A percentile compares a stretch with the other conserved stretches of the same genome.
Conservation (phyloP, 92 coral and sea anemone species). For the Paragorgia papillata region DNA sequence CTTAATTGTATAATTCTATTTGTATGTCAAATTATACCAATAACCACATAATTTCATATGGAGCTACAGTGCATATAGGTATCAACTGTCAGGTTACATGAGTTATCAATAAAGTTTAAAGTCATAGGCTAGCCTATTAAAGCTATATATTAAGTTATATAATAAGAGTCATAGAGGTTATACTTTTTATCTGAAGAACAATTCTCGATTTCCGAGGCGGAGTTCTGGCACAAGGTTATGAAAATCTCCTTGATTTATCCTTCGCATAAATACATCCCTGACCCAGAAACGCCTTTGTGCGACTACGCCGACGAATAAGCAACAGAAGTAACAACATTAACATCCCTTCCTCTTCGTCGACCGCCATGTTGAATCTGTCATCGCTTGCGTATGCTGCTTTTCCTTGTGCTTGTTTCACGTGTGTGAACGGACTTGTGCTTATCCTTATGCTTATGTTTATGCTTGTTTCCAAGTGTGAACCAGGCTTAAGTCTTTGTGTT, state of each 20-base stretch:
- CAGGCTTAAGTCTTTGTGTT: too few species aligned
- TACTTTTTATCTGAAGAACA: conserved; percentile 53
- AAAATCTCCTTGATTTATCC: conserved; percentile 16
- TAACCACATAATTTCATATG: background rate
- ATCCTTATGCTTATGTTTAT: too few species aligned
- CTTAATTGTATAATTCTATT: background rate
- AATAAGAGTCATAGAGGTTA: background rate
- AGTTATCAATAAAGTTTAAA: background rate
- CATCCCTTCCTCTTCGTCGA: conserved; percentile 1
- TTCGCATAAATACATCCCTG: conserved; percentile 5
- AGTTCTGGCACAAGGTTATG: conserved; percentile 60
- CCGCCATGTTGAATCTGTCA: conserved; percentile 11
- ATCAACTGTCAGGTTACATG: background rate
- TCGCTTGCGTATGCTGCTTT: too few species aligned
- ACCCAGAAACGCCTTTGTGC: background rate
- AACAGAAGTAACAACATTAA: background rate
- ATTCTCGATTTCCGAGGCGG: conserved; percentile 57
- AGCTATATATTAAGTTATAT: background rate
- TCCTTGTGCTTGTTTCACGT: too few species aligned
- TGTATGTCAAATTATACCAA: background rate
- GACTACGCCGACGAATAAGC: conserved; percentile 3
- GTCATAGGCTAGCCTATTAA: background rate
- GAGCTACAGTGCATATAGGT: background rate
- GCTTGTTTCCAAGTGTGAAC: too few species aligned
- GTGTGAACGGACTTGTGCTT: too few species aligned